Percentiles rank a stretch among this genome's conserved stretches.
These are phyloP conservation scores for Lasioglossum zephyrum DNA, from an alignment of 2,888 invertebrate species.

Conservation along the genomic window DNA sequence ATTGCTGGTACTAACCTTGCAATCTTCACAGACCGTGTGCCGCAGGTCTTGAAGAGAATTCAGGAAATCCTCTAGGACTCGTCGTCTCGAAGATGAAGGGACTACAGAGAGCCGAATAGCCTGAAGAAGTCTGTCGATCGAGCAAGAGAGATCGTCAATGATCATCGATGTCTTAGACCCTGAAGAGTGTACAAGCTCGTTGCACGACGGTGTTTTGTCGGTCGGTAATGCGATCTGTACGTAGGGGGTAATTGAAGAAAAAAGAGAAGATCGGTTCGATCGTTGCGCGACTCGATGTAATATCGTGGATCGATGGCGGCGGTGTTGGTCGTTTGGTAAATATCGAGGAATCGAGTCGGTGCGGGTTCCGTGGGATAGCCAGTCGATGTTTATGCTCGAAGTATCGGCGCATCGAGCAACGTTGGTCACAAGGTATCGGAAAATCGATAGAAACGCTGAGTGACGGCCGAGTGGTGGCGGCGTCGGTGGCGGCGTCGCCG, in stretches of 20 bases:
- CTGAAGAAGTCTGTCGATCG: not conserved
- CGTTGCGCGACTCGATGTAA: conserved; percentile 45
- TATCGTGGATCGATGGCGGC: conserved; percentile 48
- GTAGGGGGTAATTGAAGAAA: not conserved
- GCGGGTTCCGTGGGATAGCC: conserved; percentile 56
- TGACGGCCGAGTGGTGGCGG: conserved; percentile 75
- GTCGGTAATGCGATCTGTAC: not conserved
- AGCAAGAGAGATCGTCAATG: not conserved
- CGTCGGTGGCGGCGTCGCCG: conserved; percentile 55
- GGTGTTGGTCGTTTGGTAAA: not conserved
- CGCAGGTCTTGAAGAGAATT: not conserved
- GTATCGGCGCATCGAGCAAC: conserved; percentile 81
- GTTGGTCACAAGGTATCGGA: conserved; percentile 83
- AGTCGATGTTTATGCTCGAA: conserved; percentile 78
- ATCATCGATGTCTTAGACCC: not conserved
- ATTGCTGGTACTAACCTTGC: not conserved
- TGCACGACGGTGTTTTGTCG: not conserved
- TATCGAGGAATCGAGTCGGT: not conserved
- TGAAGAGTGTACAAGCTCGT: not conserved
- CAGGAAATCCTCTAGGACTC: not conserved
- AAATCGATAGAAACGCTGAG: conserved; percentile 82
- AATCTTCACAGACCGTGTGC: not conserved
- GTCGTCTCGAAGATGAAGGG: not conserved
- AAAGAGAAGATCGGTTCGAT: conserved; percentile 36
- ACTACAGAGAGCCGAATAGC: rapidly evolving